Percentiles rank a stretch among this genome's conserved stretches.
Conservation (phyloP, 2,888 invertebrate genomes). For the Anorthoa munda region DNA sequence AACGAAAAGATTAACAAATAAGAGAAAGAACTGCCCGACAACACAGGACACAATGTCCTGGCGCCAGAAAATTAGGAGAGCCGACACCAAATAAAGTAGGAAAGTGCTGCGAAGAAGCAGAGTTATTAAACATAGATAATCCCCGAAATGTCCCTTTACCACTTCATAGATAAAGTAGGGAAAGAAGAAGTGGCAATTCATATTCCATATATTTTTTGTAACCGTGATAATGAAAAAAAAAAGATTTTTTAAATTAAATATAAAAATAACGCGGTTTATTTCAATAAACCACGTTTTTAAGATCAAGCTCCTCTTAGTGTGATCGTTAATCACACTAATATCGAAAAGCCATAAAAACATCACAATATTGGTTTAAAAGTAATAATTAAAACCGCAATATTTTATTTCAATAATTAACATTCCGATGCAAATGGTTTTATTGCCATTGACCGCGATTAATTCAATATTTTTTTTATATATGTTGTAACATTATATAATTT, state of each 20-base stretch:
- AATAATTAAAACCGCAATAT: constrained; percentile 7
- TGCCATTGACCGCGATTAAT: not conserved
- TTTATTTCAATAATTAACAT: constrained; percentile 17
- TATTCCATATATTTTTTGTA: not conserved
- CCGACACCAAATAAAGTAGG: too few relatives aligned
- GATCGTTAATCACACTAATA: constrained; percentile 10
- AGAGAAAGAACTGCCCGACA: too few relatives aligned
- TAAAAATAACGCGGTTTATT: not conserved
- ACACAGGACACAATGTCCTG: too few relatives aligned
- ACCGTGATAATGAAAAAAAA: not conserved
- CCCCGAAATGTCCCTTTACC: too few relatives aligned
- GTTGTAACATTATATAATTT: not conserved
- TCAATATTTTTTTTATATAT: not conserved
- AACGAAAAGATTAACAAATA: too few relatives aligned
- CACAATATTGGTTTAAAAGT: constrained; percentile 28
- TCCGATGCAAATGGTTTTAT: constrained; percentile 26
- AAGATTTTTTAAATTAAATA: not conserved
- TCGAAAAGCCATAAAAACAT: constrained; percentile 17
- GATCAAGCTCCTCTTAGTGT: not conserved
- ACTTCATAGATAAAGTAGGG: too few relatives aligned
- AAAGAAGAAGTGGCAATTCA: not conserved
- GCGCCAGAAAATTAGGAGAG: too few relatives aligned
- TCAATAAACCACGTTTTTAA: not conserved
- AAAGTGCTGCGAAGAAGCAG: too few relatives aligned
- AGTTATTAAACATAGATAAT: too few relatives aligned